Conservation (phyloP, 2,797 vertebrate species). For the Iguana delicatissima region DNA sequence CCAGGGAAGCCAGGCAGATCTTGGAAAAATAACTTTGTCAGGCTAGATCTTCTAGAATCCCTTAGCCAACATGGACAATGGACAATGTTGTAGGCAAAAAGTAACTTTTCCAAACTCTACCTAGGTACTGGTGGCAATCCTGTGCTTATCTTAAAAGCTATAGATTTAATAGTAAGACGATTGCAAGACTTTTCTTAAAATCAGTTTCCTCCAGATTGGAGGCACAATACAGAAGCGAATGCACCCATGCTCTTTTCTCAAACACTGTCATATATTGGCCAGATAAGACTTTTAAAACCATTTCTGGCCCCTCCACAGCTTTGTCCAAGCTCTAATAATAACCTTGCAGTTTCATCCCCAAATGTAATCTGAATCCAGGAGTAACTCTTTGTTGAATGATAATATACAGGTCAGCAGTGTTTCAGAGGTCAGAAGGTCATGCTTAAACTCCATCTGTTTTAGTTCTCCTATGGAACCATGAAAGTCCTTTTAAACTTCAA, state of each 20-base stretch:
- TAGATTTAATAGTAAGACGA: background rate
- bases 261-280: background rate
- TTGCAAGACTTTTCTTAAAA: background rate
- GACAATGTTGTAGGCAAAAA: too few relatives aligned
- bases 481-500: conserved; percentile 74
- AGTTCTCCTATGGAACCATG: conserved; percentile 68
- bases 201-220: background rate
- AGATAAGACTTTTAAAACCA: background rate
- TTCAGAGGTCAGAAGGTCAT: conserved; percentile 72
- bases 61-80: too few relatives aligned
- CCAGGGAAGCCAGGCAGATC: too few relatives aligned
- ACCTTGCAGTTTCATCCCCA: conserved; percentile 47
- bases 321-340: conserved; percentile 25
- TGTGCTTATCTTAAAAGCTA: background rate
- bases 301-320: background rate
- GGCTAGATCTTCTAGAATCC: too few relatives aligned
- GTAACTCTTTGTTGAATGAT: conserved; percentile 65
- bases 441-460: conserved; percentile 72
- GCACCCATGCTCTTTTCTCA: background rate
- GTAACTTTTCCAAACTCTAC: too few relatives aligned
- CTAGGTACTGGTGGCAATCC: background rate
- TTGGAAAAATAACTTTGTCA: too few relatives aligned
- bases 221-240: background rate
- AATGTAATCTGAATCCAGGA: conserved; percentile 66
- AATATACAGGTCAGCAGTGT: conserved; percentile 65